phyloP scores from a whole-genome alignment of 1,140 invertebrate species.

The Procambarus virginalis region DNA sequence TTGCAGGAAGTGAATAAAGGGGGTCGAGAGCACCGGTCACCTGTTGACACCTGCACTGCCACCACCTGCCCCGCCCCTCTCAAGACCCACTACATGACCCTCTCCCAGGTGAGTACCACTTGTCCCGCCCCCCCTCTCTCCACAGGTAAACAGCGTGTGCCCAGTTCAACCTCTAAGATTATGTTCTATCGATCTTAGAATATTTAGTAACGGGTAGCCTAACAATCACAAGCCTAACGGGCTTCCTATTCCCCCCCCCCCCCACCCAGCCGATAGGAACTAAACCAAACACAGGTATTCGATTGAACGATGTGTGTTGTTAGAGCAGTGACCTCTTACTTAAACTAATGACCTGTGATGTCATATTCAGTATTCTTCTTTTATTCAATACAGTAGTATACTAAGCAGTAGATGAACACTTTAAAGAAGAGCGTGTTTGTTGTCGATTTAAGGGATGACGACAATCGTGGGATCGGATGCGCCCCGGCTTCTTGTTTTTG shows the following conservation, averaged over 20 bases:
- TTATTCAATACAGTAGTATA: no score
- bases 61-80: not conserved
- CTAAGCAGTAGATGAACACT: no score
- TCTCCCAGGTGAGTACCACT: not conserved
- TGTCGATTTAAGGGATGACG: no score
- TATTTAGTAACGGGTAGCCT: no score
- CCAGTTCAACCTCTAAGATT: not conserved
- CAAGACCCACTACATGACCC: not conserved
- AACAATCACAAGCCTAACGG: not conserved
- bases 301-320: no score
- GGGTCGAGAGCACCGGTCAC: not conserved
- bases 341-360: no score
- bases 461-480: no score
- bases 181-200: not conserved
- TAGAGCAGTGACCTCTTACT: no score
- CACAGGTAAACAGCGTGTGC: not conserved
- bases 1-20: not conserved
- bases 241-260: no score
- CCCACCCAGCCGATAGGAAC: not conserved
- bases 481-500: no score
- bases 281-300: not conserved
- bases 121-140: not conserved
- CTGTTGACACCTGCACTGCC: not conserved
- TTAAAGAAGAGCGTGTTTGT: no score
- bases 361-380: no score